Evolutionary conservation across 2,113 vertebrate genomes (phyloP).

Genomic region (Pelobates fuscus): DNA sequence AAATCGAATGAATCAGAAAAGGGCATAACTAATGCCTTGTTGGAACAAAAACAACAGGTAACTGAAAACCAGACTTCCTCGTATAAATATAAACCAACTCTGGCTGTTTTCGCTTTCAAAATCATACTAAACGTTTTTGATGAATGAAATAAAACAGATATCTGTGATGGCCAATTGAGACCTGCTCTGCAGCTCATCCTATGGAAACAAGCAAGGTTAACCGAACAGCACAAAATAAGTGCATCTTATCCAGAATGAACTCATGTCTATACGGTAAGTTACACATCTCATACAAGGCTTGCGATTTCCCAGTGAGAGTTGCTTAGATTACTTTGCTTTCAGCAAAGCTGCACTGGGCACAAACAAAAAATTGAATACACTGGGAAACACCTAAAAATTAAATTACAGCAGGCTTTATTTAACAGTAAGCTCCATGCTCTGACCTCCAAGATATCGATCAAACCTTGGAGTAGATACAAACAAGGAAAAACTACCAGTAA

Average conservation of each 20-base stretch:
- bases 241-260: not conserved
- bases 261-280: not conserved
- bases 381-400: not conserved
- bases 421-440: not conserved
- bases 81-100: no score
- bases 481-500: not conserved
- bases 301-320: conserved; percentile 3
- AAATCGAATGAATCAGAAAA: no score
- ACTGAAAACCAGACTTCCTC: no score
- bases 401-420: not conserved
- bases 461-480: not conserved
- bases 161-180: not conserved
- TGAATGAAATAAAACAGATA: not conserved
- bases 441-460: not conserved
- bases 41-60: no score
- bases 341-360: conserved; percentile 6
- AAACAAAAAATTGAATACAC: conserved; percentile 9
- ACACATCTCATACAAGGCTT: not conserved
- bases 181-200: not conserved
- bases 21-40: no score
- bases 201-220: not conserved
- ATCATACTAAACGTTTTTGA: no score
- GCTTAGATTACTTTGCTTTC: conserved; percentile 16
- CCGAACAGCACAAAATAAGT: not conserved
- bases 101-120: no score